These are phyloP conservation scores for Ranitomeya imitator DNA, from an alignment of 2,113 vertebrate species.

Conservation along the genomic window DNA sequence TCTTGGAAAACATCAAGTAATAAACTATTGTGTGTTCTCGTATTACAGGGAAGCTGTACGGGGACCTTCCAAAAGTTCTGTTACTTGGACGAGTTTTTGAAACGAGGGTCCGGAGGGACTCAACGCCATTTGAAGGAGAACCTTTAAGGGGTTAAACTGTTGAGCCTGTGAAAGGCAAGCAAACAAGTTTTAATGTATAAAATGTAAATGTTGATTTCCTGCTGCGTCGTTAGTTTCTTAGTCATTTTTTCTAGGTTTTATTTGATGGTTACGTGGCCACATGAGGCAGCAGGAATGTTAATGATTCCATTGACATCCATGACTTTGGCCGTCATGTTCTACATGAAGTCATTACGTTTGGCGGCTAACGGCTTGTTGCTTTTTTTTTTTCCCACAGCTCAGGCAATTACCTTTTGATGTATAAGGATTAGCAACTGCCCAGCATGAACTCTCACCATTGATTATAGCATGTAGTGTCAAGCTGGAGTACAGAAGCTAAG, in stretches of 20 bases:
- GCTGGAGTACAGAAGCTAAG: not conserved
- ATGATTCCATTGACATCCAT: not conserved
- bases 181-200: too few relatives aligned
- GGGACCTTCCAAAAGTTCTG: not conserved
- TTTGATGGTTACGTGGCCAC: not conserved
- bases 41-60: not conserved
- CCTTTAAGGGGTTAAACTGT: too few relatives aligned
- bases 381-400: not conserved
- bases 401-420: not conserved
- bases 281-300: not conserved
- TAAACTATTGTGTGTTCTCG: not conserved
- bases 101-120: not conserved
- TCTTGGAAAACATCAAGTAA: conserved; percentile 21
- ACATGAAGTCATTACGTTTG: not conserved
- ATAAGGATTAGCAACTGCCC: not conserved
- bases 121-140: not conserved
- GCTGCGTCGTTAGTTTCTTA: too few relatives aligned
- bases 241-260: not conserved
- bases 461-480: not conserved
- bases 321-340: not conserved
- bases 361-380: not conserved
- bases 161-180: too few relatives aligned
- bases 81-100: not conserved
- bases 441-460: not conserved
- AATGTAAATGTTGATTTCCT: too few relatives aligned